These are phyloP conservation scores for Crocallis elinguaria DNA, from an alignment of 2,888 invertebrate genomes.

Conservation along the genomic window DNA sequence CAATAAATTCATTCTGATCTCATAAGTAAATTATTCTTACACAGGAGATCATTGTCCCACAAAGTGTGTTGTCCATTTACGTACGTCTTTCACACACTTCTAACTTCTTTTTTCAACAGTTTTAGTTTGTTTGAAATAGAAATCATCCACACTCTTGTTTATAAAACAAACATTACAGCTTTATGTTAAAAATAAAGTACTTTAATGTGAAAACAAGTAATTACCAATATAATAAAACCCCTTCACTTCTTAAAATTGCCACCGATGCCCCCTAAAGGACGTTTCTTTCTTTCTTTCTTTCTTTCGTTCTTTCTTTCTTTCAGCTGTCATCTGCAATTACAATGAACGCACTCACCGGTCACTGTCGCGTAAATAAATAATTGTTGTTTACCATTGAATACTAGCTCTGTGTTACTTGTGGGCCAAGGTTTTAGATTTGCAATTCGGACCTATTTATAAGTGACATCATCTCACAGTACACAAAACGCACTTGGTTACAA, in stretches of 20 bases:
- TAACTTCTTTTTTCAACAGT: background rate
- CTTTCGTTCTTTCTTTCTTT: too few relatives aligned
- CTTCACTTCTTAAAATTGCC: conserved; percentile 29
- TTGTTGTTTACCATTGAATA: conserved; percentile 18
- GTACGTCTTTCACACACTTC: conserved; percentile 2
- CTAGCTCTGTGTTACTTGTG: background rate
- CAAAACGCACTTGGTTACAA: background rate
- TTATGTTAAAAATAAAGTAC: background rate
- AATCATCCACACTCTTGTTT: too few relatives aligned
- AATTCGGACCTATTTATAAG: conserved; percentile 6
- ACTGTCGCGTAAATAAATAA: conserved; percentile 7
- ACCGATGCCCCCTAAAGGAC: conserved; percentile 23
- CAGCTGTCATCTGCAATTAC: conserved; percentile 14
- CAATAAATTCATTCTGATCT: background rate
- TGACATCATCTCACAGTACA: conserved; percentile 19
- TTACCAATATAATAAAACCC: too few relatives aligned
- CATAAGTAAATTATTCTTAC: background rate
- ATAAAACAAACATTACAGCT: too few relatives aligned
- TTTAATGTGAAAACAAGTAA: background rate
- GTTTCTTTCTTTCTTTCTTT: too few relatives aligned
- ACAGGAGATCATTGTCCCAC: background rate
- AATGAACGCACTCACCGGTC: conserved; percentile 22
- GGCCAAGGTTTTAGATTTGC: conserved; percentile 23
- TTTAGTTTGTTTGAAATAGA: too few relatives aligned
- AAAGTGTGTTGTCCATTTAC: conserved; percentile 8